Evolutionary conservation across 2,113 vertebrate genomes (phyloP).

Genomic region (Phainopepla nitens): DNA sequence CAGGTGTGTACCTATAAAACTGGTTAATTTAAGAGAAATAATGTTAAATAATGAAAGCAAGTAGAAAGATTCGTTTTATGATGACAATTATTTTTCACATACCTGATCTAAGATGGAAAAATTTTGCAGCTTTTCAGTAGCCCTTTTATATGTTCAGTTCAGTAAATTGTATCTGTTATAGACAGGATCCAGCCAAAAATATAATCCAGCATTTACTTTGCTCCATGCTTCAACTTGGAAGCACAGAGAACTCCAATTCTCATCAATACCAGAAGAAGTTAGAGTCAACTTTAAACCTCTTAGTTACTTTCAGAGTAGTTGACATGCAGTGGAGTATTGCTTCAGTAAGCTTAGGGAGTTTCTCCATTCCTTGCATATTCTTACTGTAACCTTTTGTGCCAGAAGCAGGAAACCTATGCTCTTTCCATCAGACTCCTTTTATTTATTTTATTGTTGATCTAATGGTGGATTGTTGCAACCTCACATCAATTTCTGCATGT

Average conservation of each 20-base stretch:
- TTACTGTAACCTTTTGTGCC: background rate
- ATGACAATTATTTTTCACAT: background rate
- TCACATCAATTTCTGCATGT: background rate
- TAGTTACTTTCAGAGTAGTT: background rate
- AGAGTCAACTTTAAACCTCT: background rate
- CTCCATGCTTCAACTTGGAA: background rate
- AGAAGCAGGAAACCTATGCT: background rate
- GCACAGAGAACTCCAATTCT: background rate
- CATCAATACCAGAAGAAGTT: background rate
- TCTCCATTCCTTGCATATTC: background rate
- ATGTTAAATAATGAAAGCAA: background rate
- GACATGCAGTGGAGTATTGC: background rate
- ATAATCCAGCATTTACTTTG: background rate
- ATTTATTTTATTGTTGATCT: background rate
- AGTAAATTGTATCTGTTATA: background rate
- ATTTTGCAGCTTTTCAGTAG: background rate
- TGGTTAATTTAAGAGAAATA: background rate
- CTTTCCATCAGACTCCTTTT: background rate
- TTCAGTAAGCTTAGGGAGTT: background rate
- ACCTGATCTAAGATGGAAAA: background rate
- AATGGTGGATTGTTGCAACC: background rate
- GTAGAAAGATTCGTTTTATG: background rate
- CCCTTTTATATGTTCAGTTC: background rate
- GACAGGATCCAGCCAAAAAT: background rate
- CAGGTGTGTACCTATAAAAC: slow-evolving; percentile 75